Conservation (phyloP, 2,888 invertebrate genomes). For the Geotrupes spiniger region DNA sequence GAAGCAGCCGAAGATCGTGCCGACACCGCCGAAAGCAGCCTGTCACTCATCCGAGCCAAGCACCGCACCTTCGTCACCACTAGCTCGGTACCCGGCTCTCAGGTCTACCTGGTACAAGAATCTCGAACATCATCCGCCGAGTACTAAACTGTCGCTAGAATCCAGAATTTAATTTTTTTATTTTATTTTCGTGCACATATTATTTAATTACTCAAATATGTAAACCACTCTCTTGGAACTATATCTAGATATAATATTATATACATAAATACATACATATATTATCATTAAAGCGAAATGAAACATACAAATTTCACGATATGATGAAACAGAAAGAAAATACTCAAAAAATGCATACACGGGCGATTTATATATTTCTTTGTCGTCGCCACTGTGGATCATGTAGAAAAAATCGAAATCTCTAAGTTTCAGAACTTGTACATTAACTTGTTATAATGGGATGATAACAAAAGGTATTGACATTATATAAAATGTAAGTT, state of each 20-base stretch:
- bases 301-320: conserved; percentile 39
- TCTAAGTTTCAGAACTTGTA: conserved; percentile 40
- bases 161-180: conserved; percentile 34
- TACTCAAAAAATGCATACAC: conserved; percentile 23
- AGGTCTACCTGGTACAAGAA: conserved; percentile 88
- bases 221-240: conserved; percentile 39
- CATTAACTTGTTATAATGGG: conserved; percentile 25
- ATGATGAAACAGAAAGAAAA: neutral
- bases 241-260: too few relatives aligned
- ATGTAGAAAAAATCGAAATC: conserved; percentile 26
- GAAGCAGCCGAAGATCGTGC: conserved; percentile 98
- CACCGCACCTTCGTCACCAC: conserved; percentile 97
- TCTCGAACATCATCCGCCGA: conserved; percentile 53
- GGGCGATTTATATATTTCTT: conserved; percentile 36
- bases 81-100: conserved; percentile 87
- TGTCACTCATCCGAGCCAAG: conserved; percentile 94
- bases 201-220: conserved; percentile 25
- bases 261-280: conserved; percentile 11
- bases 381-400: conserved; percentile 24
- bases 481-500: conserved; percentile 46
- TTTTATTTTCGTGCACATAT: conserved; percentile 44
- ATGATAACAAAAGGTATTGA: conserved; percentile 34
- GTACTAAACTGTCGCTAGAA: conserved; percentile 38
- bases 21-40: conserved; percentile 90
- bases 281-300: conserved; percentile 18